These are phyloP conservation scores for Oligia latruncula DNA, from an alignment of 2,888 invertebrate species.

Conservation along the genomic window DNA sequence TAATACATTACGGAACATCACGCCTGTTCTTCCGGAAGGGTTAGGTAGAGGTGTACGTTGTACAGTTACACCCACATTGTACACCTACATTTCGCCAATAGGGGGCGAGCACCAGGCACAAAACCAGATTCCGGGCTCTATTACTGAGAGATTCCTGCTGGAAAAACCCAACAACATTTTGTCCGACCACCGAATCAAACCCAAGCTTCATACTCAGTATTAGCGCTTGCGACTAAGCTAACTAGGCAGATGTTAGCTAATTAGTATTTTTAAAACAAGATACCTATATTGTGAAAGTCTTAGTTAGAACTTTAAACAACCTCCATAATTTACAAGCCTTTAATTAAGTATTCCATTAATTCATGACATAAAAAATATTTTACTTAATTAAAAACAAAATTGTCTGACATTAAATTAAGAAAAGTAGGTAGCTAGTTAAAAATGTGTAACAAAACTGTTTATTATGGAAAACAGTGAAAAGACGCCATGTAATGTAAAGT, in stretches of 20 bases:
- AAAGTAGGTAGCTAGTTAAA: not conserved
- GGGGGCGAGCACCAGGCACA: too few species aligned
- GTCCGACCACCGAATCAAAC: not conserved
- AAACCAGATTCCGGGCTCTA: too few species aligned
- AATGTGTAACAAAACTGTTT: slow-evolving; percentile 11
- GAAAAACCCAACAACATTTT: not conserved
- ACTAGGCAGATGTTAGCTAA: not conserved
- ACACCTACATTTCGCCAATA: too few species aligned
- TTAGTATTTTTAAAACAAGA: not conserved
- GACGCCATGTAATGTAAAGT: slow-evolving; percentile 2
- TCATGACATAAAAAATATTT: not conserved
- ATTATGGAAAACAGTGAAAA: slow-evolving; percentile 14
- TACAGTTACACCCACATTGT: too few species aligned
- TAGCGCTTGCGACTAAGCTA: too few species aligned
- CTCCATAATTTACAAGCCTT: not conserved
- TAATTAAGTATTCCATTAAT: too few species aligned
- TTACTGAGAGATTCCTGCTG: too few species aligned
- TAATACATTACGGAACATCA: too few species aligned
- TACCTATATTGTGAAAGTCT: not conserved
- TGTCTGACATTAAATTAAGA: not conserved
- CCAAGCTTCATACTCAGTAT: not conserved
- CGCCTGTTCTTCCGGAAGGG: too few species aligned
- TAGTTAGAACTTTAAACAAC: not conserved
- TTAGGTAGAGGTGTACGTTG: too few species aligned
- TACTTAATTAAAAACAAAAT: slow-evolving; percentile 8